A percentile compares a stretch with the other conserved stretches of the same genome.
Conservation (phyloP, 1,140 invertebrate species). For the Globodera ellingtonae region DNA sequence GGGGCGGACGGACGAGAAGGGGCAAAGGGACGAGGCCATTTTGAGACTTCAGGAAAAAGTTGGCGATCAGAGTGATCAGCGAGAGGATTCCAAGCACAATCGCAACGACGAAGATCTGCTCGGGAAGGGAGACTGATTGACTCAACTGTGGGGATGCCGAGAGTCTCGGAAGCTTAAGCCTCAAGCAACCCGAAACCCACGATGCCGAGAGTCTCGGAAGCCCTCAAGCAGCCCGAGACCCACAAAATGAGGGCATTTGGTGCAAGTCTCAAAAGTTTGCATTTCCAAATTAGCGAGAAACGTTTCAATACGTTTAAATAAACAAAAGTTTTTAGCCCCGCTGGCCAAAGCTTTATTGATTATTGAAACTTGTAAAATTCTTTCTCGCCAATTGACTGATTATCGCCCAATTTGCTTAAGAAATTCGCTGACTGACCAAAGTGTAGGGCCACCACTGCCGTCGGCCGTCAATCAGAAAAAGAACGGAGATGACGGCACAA, state of each 20-base stretch:
- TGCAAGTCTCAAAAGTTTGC: no score
- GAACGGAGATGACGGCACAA: constrained; percentile 44
- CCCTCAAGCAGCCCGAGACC: no score
- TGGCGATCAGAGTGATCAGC: constrained; percentile 43
- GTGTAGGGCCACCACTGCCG: constrained; percentile 50
- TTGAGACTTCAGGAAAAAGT: constrained; percentile 42
- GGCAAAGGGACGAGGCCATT: not conserved
- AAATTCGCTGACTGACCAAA: not conserved
- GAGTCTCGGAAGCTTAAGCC: no score
- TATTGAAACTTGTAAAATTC: no score
- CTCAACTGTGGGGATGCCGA: not conserved
- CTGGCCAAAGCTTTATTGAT: no score
- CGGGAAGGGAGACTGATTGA: not conserved
- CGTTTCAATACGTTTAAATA: no score
- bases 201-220: no score
- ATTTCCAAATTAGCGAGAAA: no score
- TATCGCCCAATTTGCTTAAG: not conserved
- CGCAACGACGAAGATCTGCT: constrained; percentile 43
- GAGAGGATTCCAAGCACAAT: constrained; percentile 46
- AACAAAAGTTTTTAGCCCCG: no score
- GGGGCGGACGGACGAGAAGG: not conserved
- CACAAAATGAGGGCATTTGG: no score
- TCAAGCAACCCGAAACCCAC: no score
- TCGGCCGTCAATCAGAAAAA: constrained; percentile 50
- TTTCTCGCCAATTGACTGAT: no score